These are phyloP conservation scores for Halcyon chelicuti DNA, from an alignment of 2,797 vertebrate species.

Conservation along the genomic window DNA sequence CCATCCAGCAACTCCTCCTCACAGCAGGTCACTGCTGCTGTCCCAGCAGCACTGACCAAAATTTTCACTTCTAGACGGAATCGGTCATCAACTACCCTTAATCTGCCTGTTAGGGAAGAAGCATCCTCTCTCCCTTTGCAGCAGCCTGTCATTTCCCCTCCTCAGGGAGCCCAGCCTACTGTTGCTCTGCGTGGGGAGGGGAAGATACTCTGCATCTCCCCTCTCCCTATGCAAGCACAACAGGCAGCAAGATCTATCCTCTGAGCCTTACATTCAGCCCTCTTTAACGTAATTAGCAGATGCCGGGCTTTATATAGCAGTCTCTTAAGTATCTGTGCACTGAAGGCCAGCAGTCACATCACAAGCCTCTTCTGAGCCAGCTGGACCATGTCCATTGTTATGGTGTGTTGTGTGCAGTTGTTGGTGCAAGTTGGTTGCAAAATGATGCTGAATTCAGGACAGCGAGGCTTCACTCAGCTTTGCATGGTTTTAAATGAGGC, in stretches of 20 bases:
- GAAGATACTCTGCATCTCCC: neutral
- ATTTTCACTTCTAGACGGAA: neutral
- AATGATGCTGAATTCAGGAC: neutral
- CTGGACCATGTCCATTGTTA: neutral
- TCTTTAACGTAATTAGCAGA: neutral
- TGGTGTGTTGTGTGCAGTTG: rapidly evolving
- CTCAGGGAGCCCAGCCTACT: neutral
- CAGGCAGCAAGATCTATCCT: neutral
- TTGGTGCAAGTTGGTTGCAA: neutral
- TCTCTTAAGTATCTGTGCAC: neutral
- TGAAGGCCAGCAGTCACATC: neutral
- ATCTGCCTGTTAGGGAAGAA: neutral
- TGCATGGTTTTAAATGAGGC: neutral
- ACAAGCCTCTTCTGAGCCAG: neutral
- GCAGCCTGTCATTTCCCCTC: neutral
- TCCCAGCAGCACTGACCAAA: neutral
- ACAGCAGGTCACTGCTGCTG: neutral
- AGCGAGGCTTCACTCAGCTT: neutral
- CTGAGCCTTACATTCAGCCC: neutral
- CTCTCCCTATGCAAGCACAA: neutral
- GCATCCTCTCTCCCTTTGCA: neutral
- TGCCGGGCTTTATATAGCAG: neutral
- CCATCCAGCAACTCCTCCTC: neutral
- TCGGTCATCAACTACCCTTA: neutral
- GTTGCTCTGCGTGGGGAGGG: neutral